Conservation (phyloP, 2,797 vertebrate genomes). For the Arrhamphus sclerolepis region DNA sequence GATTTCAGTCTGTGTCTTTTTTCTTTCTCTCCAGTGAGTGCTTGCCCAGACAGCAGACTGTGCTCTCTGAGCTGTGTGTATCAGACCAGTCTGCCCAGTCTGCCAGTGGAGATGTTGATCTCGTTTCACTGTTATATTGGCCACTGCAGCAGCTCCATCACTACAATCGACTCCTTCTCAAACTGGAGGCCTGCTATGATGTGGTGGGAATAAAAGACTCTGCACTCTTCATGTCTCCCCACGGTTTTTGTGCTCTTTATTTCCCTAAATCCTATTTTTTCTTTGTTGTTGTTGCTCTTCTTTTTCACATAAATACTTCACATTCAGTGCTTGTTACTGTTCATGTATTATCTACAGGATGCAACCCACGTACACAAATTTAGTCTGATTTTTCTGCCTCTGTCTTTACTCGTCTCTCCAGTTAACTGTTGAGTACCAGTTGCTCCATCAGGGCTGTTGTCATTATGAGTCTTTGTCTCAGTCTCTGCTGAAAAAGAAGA, state of each 20-base stretch:
- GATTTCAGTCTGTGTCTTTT: background rate
- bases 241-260: background rate
- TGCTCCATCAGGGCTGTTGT: constrained; percentile 86
- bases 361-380: too few species aligned
- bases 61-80: constrained; percentile 82
- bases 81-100: constrained; percentile 77
- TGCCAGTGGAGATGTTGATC: constrained; percentile 72
- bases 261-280: background rate
- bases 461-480: constrained; percentile 88
- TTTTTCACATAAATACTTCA: too few species aligned
- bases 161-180: constrained; percentile 88
- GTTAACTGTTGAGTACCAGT: constrained; percentile 90
- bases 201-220: constrained; percentile 82
- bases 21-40: constrained; percentile 80
- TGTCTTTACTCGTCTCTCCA: constrained; percentile 47
- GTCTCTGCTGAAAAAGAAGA: constrained; percentile 86
- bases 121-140: constrained; percentile 88
- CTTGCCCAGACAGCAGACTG: constrained; percentile 85
- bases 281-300: background rate
- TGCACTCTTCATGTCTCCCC: background rate
- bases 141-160: constrained; percentile 89
- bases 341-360: too few species aligned
- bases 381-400: background rate
- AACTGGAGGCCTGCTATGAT: constrained; percentile 92
- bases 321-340: too few species aligned